These are phyloP conservation scores for Dendrolimus punctatus DNA, from an alignment of 1,140 invertebrate species.

Conservation along the genomic window DNA sequence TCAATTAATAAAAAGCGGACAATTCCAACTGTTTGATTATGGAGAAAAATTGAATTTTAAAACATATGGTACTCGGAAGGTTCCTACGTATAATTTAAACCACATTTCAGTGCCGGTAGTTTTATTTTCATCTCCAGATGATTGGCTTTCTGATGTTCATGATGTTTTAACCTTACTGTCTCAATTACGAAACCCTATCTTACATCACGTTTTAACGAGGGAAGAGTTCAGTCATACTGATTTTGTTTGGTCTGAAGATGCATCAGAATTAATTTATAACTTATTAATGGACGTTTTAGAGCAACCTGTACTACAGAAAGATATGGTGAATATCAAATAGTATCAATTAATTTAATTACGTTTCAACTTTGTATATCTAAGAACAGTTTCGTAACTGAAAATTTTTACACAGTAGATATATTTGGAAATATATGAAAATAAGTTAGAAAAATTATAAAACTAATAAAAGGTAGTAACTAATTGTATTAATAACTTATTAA, in stretches of 20 bases:
- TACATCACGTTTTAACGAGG: slow-evolving; percentile 45
- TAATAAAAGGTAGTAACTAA: no score
- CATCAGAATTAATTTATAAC: slow-evolving; percentile 20
- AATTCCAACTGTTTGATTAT: slow-evolving; percentile 77
- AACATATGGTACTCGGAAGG: slow-evolving; percentile 59
- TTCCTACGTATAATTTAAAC: slow-evolving; percentile 75
- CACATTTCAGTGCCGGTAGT: slow-evolving; percentile 74
- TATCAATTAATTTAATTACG: not conserved
- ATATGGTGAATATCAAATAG: not conserved
- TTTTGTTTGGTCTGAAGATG: slow-evolving; percentile 60
- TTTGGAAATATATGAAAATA: no score
- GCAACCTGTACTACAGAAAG: not conserved
- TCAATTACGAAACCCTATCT: slow-evolving; percentile 55
- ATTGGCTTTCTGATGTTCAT: slow-evolving; percentile 70
- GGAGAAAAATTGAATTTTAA: slow-evolving; percentile 74
- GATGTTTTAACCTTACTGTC: slow-evolving; percentile 54
- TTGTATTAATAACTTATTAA: no score
- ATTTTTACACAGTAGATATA: no score
- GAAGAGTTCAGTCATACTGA: slow-evolving; percentile 71
- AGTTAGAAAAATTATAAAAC: no score
- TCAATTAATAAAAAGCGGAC: slow-evolving; percentile 76
- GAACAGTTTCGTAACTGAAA: no score
- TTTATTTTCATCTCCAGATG: slow-evolving; percentile 76
- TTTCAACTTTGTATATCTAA: not conserved
- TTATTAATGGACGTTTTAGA: slow-evolving; percentile 6